These are phyloP conservation scores for Scaptomyza flava DNA, from an alignment of 2,888 invertebrate species.

Conservation along the genomic window DNA sequence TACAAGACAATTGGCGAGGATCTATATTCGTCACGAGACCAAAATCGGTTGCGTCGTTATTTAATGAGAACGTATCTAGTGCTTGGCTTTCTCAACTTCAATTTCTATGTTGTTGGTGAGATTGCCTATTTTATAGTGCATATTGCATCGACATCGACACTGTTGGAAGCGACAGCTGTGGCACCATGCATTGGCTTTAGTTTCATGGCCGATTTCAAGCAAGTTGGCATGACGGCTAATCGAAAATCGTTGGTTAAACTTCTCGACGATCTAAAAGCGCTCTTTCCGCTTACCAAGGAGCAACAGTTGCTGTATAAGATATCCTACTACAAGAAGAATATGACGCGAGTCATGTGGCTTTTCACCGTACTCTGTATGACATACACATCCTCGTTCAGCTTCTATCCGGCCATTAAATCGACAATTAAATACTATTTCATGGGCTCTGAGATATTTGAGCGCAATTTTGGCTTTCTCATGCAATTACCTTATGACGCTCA, in stretches of 20 bases:
- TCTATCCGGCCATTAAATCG: constrained; percentile 70
- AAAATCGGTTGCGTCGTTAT: constrained; percentile 52
- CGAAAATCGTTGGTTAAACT: constrained; percentile 46
- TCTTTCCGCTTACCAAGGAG: constrained; percentile 60
- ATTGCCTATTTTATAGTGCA: constrained; percentile 70
- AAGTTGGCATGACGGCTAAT: constrained; percentile 63
- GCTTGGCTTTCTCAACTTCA: constrained; percentile 71
- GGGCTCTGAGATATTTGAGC: constrained; percentile 65
- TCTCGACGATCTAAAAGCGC: constrained; percentile 61
- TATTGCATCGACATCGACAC: constrained; percentile 65
- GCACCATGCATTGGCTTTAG: constrained; percentile 77
- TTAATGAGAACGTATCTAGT: constrained; percentile 57
- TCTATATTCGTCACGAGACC: constrained; percentile 65
- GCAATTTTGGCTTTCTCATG: constrained; percentile 65
- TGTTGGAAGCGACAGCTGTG: constrained; percentile 78
- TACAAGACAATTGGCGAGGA: constrained; percentile 79
- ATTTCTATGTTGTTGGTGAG: constrained; percentile 70
- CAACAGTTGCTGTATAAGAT: constrained; percentile 54
- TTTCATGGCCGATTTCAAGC: constrained; percentile 74
- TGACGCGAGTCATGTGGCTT: constrained; percentile 62
- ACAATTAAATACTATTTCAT: constrained; percentile 62
- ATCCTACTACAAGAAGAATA: constrained; percentile 47
- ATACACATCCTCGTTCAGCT: constrained; percentile 75
- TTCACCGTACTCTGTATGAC: constrained; percentile 71
- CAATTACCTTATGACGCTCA: constrained; percentile 64